A percentile compares a stretch with the other conserved stretches of the same genome.
phyloP scores from a whole-genome alignment of 1,140 invertebrate species.

The Atopsyche davidsoni region DNA sequence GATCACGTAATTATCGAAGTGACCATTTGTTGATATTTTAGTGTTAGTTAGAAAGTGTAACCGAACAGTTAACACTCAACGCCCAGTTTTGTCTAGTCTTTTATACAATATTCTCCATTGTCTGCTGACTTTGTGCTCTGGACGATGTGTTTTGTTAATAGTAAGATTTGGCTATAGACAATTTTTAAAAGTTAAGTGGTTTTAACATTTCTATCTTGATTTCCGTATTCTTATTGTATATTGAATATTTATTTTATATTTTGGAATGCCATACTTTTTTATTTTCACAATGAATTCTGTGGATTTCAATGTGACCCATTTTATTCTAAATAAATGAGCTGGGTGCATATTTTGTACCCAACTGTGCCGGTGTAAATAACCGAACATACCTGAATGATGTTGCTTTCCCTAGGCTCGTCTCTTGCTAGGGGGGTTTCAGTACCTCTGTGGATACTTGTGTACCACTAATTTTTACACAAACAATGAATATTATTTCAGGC shows the following conservation, averaged over 20 bases:
- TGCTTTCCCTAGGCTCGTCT: too few species aligned
- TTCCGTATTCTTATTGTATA: not conserved
- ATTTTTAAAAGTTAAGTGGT: too few species aligned
- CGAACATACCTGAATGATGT: too few species aligned
- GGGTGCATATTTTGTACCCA: too few species aligned
- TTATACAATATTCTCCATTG: conserved; percentile 22
- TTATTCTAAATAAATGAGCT: too few species aligned
- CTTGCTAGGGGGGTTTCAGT: too few species aligned
- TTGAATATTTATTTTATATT: conserved; percentile 12
- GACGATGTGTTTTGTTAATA: conserved; percentile 2
- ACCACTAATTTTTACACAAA: too few species aligned
- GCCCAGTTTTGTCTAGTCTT: conserved; percentile 30
- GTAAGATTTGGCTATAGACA: not conserved
- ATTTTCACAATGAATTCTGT: not conserved
- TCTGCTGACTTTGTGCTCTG: conserved; percentile 16
- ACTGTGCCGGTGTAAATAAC: too few species aligned
- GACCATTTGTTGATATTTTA: conserved; percentile 25
- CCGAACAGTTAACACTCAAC: conserved; percentile 26
- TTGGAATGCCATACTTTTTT: conserved; percentile 13
- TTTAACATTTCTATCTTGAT: conserved; percentile 1
- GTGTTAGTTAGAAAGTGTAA: conserved; percentile 22
- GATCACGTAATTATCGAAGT: conserved; percentile 4
- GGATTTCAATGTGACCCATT: too few species aligned
- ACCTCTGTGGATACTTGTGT: too few species aligned
- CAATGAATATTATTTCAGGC: too few species aligned